A percentile compares a stretch with the other conserved stretches of the same genome.
phyloP scores from a whole-genome alignment of 2,113 vertebrate genomes.

The Lathamus discolor region DNA sequence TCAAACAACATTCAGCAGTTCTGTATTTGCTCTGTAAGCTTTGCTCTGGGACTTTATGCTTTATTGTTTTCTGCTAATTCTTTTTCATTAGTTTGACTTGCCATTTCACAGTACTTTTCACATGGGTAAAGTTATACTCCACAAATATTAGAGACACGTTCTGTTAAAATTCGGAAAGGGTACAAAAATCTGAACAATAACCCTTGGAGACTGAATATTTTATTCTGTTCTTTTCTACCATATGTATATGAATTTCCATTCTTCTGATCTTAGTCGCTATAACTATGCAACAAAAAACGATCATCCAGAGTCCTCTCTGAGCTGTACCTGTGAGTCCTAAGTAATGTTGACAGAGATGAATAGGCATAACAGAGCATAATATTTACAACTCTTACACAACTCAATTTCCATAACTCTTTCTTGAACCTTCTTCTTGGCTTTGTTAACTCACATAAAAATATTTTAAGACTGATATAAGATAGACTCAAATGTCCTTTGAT shows the following conservation, averaged over 20 bases:
- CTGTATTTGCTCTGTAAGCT: neutral
- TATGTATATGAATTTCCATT: neutral
- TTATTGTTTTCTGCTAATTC: neutral
- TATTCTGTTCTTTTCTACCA: neutral
- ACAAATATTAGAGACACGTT: neutral
- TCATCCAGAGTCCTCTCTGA: neutral
- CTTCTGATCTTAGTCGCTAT: neutral
- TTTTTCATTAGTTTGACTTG: constrained; percentile 25
- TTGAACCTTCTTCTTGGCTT: neutral
- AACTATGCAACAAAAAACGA: neutral
- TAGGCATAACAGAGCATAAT: neutral
- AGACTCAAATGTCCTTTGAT: neutral
- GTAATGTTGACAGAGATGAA: neutral
- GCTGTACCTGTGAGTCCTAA: neutral
- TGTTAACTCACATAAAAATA: neutral
- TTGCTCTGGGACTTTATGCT: neutral
- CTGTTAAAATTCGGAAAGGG: neutral
- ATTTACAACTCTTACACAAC: neutral
- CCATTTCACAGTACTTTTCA: neutral
- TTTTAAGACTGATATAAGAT: neutral
- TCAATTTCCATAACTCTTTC: neutral
- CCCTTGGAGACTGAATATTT: neutral
- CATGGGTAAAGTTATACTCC: neutral
- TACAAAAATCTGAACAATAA: neutral
- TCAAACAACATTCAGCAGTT: neutral